Percentiles rank a stretch among this genome's conserved stretches.
Evolutionary conservation across 2,888 invertebrate species (phyloP).

Genomic region (Steromphala cineraria): DNA sequence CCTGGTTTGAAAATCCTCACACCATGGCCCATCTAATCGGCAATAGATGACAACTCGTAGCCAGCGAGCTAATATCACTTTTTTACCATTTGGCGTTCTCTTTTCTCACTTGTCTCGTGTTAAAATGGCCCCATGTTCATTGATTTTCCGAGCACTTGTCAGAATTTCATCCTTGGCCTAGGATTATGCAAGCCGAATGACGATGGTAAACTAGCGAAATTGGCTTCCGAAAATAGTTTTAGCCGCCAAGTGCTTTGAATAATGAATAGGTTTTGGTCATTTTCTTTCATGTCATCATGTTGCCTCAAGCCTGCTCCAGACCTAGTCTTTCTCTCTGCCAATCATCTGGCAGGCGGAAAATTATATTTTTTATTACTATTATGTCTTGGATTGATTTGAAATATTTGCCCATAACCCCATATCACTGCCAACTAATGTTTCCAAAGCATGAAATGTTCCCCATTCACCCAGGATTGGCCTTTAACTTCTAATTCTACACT

Average conservation of each 20-base stretch:
- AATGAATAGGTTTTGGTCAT: slow-evolving; percentile 20
- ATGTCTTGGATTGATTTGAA: slow-evolving; percentile 5
- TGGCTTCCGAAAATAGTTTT: slow-evolving; percentile 28
- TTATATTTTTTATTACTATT: slow-evolving; percentile 8
- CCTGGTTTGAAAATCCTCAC: not conserved
- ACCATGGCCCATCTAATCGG: not conserved
- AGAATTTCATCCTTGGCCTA: slow-evolving; percentile 14
- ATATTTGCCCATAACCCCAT: not conserved
- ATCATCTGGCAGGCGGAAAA: not conserved
- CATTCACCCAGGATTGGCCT: not conserved
- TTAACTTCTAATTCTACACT: not conserved
- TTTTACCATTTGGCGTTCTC: slow-evolving; percentile 1
- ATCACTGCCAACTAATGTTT: not conserved
- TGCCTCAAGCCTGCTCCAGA: not conserved
- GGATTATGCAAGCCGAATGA: slow-evolving; percentile 26
- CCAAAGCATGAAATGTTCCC: not conserved
- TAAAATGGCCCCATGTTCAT: slow-evolving; percentile 14
- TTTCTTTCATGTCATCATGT: not conserved
- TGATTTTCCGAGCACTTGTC: slow-evolving; percentile 24
- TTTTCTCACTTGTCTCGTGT: slow-evolving; percentile 9
- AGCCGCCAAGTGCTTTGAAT: slow-evolving; percentile 13
- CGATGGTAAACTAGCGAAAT: slow-evolving; percentile 13
- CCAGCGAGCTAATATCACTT: not conserved
- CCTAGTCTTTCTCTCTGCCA: not conserved
- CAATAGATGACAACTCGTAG: slow-evolving; percentile 13